Evolutionary conservation across 2,888 invertebrate species (phyloP), one percentile per base, ranked within the genome.

Genomic region (Stictocephala bisonia): DNA sequence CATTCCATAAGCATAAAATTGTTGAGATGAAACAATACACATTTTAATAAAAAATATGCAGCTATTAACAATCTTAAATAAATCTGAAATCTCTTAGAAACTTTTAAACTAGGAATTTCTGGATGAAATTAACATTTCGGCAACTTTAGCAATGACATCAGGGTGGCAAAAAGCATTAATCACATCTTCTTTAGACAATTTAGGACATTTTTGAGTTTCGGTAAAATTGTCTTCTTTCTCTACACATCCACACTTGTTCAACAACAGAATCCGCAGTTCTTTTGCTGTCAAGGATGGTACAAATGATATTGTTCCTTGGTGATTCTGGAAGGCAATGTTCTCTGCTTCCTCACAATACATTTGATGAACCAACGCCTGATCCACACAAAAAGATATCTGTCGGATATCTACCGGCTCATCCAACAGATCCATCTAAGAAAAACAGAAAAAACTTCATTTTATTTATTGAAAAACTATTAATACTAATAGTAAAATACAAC

Each of bases 131-230:
- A 73, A 29, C 26, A 51, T 51, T 20, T 73, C 70, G n/a, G 50
- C 60, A 9, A 73, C 73, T 64, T 70, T 70, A 6, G 69, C 29
- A 78, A 92, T 86, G 51, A 90, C 87, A 77, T 87, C 86, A 58
- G 86, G 87, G 80, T 90, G 87, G 80, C 90, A 90, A 78, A 91
- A 86, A 27, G 91, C 86, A 82, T 91, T 89, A 26, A 92, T 86
- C 40, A 92, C 82, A 41, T 86, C 84, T 75, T 81, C 78, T 35
- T 58, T 78, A 86, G 64, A 11, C n/a, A 64, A 44, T 11, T 40
- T n/a, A 7, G 40, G 20, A 1, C 6, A 27, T 15, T 41, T 24
- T 2, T 13, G 3, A 9, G 2, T 26, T 2, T 4, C 41, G n/a
- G 6, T 15, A 15, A 4, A 13, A 7, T 13, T 40, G 13, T 1